Conservation (phyloP, 2,888 invertebrate genomes). For the Diaprepes abbreviatus region DNA sequence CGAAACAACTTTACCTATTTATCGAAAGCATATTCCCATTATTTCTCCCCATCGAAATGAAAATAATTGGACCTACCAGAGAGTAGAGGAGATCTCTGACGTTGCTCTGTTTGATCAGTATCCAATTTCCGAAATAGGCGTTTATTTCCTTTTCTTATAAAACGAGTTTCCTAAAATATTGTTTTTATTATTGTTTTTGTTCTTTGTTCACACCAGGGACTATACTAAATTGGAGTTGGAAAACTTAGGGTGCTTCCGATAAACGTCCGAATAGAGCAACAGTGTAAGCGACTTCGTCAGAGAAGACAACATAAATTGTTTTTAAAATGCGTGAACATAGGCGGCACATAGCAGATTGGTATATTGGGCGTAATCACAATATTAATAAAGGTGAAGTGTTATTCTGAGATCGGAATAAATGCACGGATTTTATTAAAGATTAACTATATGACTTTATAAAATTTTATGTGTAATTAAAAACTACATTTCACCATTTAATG, state of each 20-base stretch:
- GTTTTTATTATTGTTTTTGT: constrained; percentile 26
- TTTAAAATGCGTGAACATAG: too few species aligned
- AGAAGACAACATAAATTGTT: too few species aligned
- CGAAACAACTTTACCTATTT: not conserved
- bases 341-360: too few species aligned
- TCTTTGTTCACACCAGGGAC: constrained; percentile 11
- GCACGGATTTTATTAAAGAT: too few species aligned
- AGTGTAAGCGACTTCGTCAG: too few species aligned
- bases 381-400: too few species aligned
- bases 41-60: constrained; percentile 4
- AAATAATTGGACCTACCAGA: constrained; percentile 27
- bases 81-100: constrained; percentile 19
- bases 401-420: too few species aligned
- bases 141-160: constrained; percentile 50
- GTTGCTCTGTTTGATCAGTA: constrained; percentile 34
- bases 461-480: too few species aligned
- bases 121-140: constrained; percentile 51
- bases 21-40: constrained; percentile 11
- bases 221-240: not conserved
- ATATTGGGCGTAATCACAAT: too few species aligned
- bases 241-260: not conserved
- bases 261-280: not conserved
- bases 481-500: too few species aligned
- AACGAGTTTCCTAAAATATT: constrained; percentile 39
- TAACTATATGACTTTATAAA: too few species aligned